These are phyloP conservation scores for Alosa alosa DNA, from an alignment of 2,113 vertebrate species.

Conservation along the genomic window DNA sequence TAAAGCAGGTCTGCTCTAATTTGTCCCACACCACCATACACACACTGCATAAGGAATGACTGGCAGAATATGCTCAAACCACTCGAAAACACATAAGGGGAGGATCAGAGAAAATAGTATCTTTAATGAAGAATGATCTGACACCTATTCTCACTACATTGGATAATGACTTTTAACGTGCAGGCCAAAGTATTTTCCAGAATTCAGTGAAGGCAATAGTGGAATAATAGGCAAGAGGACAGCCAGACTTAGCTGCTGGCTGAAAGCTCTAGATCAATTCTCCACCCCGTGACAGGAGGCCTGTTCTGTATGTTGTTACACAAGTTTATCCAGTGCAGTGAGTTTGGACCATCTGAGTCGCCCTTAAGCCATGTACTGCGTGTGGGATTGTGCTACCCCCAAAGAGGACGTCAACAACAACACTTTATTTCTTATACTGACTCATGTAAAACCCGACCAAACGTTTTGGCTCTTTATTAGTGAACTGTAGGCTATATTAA, in stretches of 20 bases:
- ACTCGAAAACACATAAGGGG: background rate
- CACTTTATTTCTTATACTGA: background rate
- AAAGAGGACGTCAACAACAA: background rate
- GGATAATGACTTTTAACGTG: background rate
- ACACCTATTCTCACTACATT: background rate
- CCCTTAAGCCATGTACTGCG: background rate
- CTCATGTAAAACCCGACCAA: background rate
- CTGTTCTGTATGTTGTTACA: background rate
- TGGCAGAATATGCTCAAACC: background rate
- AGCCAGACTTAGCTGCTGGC: background rate
- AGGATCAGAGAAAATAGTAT: background rate
- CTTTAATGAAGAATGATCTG: background rate
- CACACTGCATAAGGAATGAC: background rate
- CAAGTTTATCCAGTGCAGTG: constrained; percentile 2
- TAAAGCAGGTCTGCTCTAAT: constrained; percentile 2
- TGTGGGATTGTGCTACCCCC: background rate
- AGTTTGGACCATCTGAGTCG: background rate
- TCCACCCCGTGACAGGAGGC: constrained; percentile 1
- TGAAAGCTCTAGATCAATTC: constrained; percentile 7
- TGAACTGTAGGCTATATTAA: background rate
- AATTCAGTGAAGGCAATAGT: too few relatives aligned
- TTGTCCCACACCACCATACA: constrained; percentile 16
- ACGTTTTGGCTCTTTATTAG: background rate
- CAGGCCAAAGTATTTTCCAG: too few relatives aligned
- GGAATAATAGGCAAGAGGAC: background rate